Evolutionary conservation across 2,888 invertebrate species (phyloP).

Genomic region (Papilio gigon): DNA sequence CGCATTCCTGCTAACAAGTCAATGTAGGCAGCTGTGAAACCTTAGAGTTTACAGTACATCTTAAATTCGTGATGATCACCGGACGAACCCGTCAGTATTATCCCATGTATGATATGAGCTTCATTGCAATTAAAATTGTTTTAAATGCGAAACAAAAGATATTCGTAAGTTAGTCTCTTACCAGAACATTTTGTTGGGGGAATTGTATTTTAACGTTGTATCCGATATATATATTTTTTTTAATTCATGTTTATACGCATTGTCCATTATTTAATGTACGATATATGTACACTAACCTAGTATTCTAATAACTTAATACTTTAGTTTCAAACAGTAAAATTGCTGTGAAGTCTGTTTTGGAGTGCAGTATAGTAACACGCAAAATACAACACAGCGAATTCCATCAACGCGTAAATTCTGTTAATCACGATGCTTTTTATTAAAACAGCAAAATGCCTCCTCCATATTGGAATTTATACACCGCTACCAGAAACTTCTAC

Average conservation of each 20-base stretch:
- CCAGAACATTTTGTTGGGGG: too few species aligned
- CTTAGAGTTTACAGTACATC: constrained; percentile 4
- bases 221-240: too few species aligned
- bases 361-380: background rate
- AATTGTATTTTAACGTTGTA: too few species aligned
- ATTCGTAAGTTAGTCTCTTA: too few species aligned
- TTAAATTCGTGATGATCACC: background rate
- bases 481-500: constrained; percentile 37
- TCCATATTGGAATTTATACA: constrained; percentile 13
- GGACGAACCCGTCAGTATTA: background rate
- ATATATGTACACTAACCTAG: too few species aligned
- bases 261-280: too few species aligned
- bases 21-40: background rate
- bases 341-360: background rate
- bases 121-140: background rate
- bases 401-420: background rate
- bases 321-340: background rate
- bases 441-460: constrained; percentile 7
- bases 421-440: background rate
- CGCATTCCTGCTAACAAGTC: background rate
- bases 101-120: background rate
- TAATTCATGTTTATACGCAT: too few species aligned
- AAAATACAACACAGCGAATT: constrained; percentile 1
- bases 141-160: background rate
- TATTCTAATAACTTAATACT: background rate